Evolutionary conservation across 2,113 vertebrate species (phyloP), one percentile per base, ranked within the genome.

Genomic region (Zosterops borbonicus): DNA sequence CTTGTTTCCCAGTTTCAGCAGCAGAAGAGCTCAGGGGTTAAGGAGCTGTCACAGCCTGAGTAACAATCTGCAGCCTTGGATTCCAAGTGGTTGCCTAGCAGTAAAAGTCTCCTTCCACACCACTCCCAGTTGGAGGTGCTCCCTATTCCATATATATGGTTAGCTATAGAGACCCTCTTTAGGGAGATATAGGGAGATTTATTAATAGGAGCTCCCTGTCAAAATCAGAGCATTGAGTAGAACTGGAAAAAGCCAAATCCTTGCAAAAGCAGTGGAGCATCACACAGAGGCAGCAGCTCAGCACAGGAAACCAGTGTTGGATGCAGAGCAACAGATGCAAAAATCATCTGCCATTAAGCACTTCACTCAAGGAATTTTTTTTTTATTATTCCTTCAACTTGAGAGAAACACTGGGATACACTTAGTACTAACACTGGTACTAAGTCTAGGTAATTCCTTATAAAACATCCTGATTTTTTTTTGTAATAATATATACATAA

Each of bases 21-120:
- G 79, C 42, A 94, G 85, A 82, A 90, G 68, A 89, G 73, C 90
- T 95, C 90, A 82, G 88, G 74, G 93, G 88, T 88, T 94, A 90
- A 95, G 70, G 87, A 96, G 41, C 80, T 92, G 88, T 81, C 92
- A 92, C 3, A 93, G 73, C 29, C 73, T 28, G 64, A 95, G 90
- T 46, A 97, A 92, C 63, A 83, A 92, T 96, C 94, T 92, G 39
- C 79, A 92, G 82, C 76, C 83, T 90, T 88, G 68, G 73, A 88
- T 92, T 52, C 84, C 83, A 94, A 93, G 60, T 64, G 73, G 95
- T 96, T 94, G 95, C 95, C 73, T 97, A 95, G 94, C 95, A 94
- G 92, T 94, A 64, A 93, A 91, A 94, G 25, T 52, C 83, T 96
- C 83, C 82, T 92, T 74, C 44, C 50, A 37, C 28, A 80, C 78